Evolutionary conservation across 2,888 invertebrate species (phyloP), one percentile per base, ranked within the genome.

Genomic region (Calameuta pallipes): DNA sequence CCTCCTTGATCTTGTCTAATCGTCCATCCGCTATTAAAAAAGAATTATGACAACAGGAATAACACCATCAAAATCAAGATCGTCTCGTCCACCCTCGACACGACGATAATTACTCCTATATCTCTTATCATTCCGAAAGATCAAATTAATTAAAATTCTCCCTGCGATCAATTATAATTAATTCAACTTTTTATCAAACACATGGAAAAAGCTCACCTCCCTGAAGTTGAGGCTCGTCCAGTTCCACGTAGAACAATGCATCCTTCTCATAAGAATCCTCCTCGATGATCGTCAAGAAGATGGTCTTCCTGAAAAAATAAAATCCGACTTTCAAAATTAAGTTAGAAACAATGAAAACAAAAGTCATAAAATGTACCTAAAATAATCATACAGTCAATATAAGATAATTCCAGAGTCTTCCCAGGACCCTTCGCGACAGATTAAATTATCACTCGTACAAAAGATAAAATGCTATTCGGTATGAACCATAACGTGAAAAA

Each of bases 241-340:
- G 93, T 90, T 98, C 97, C 23, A 99, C 96, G 92, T 96, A 97
- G 92, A 99, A 98, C 34, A 96, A 94, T 56, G 98, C 97, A 90
- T 98, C 97, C 92, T 99, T 98, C 92, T 99, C 98, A 92, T 99
- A 99, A 90, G 98, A 98, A 92, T 99, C 99, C 90, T 98, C 98
- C 93, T 99, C 99, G 84, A 97, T 94, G 82, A 99, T 97, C 87
- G 95, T 95, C 83, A 99, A 93, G 75, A 95, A 94, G 89, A 99
- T 96, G 88, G 93, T 93, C 93, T 98, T 96, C 91, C 99, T 99
- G 95, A 35, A 96, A 96, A 90, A 92, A 92, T 87, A 83, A 86
- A 86, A 9, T 23, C 0, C 15, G 23, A 1, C 41, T 56, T 23
- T 56, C 23, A 75, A 85, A 85, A 74, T 35, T 34, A 23, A 9